Base-by-base conservation (phyloP, 1,140 invertebrate genomes). In the Myzus persicae region DNA sequence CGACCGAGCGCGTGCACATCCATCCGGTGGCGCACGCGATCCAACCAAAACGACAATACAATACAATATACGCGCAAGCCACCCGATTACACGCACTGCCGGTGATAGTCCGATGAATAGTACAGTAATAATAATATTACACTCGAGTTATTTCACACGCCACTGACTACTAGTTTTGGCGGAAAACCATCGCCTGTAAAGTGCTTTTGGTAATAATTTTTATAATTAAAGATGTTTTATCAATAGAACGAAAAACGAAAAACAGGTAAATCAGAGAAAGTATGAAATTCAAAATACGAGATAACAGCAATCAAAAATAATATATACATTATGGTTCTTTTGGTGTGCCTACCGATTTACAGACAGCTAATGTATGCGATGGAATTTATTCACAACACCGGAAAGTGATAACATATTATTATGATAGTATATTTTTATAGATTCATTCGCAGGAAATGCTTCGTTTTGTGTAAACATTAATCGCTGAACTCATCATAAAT, bases 71-170 rank as follows among this genome's bases (percentile, higher is more conserved):
- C 42, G 42, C 44, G 42, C 31, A 76, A 91, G 44, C 67, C 44
- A 31, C 5, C 46, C 91, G 91, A 93, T 93, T 93, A 93, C 91
- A 93, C 91, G 91, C 91, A 93, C 91, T 85, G 46, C 38, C 46
- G 91, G 36, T 42, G 81, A 84, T 54, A 48, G 42, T 48, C 36
- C 36, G 46, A 81, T 54, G 91, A 81, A 93, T 84, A 85, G n/a
- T 36, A 54, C 36, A 85, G 36, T 54, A 82, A 81, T 82, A 82
- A 81, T 82, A 92, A 92, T 92, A 81, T 81, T 82, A 67, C 26
- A 92, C 42, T 82, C 22, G 20, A 85, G 46, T 93, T 48, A 93
- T 93, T 93, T 93, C 81, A 93, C 81, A 93, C 91, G 36, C 54
- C 91, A 82, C 44, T 91, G 44, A 31, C 14, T 91, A 44, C 26